Percentiles rank a stretch among this genome's conserved stretches.
phyloP scores from a whole-genome alignment of 2,113 vertebrate genomes.

The Nannobrachium achirus region DNA sequence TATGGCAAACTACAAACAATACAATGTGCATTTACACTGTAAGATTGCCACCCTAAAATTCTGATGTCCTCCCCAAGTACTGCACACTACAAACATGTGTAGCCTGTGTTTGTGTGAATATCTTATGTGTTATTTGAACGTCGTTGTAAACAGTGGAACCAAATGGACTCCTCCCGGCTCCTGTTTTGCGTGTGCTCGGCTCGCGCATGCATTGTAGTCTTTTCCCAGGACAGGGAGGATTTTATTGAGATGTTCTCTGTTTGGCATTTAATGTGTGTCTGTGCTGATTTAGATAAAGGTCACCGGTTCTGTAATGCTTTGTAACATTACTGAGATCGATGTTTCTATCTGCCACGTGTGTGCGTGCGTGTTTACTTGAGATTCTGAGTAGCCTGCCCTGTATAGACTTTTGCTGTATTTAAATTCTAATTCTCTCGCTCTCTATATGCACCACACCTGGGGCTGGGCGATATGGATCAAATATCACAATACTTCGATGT shows the following conservation, averaged over 20 bases:
- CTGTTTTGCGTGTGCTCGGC: too few species aligned
- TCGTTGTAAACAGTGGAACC: too few species aligned
- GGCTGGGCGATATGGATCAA: too few species aligned
- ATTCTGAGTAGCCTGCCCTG: too few species aligned
- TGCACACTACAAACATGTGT: too few species aligned
- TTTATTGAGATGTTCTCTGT: conserved; percentile 11
- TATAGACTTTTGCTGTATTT: neutral
- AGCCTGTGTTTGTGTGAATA: neutral
- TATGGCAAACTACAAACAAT: too few species aligned
- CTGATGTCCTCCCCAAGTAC: too few species aligned
- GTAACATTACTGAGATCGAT: conserved; percentile 55
- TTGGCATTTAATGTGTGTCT: conserved; percentile 57
- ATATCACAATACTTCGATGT: too few species aligned
- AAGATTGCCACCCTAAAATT: too few species aligned
- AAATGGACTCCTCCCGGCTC: too few species aligned
- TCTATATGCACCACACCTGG: neutral
- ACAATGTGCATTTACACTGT: too few species aligned
- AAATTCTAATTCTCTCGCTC: neutral
- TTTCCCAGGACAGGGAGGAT: neutral
- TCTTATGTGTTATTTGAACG: too few species aligned
- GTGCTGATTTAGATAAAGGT: conserved; percentile 65
- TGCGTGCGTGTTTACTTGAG: neutral
- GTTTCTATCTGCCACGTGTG: neutral
- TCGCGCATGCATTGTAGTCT: neutral
- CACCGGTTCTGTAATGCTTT: conserved; percentile 58